Evolutionary conservation across 2,113 vertebrate species (phyloP), one percentile per base, ranked within the genome.

Genomic region (Gadus chalcogrammus): DNA sequence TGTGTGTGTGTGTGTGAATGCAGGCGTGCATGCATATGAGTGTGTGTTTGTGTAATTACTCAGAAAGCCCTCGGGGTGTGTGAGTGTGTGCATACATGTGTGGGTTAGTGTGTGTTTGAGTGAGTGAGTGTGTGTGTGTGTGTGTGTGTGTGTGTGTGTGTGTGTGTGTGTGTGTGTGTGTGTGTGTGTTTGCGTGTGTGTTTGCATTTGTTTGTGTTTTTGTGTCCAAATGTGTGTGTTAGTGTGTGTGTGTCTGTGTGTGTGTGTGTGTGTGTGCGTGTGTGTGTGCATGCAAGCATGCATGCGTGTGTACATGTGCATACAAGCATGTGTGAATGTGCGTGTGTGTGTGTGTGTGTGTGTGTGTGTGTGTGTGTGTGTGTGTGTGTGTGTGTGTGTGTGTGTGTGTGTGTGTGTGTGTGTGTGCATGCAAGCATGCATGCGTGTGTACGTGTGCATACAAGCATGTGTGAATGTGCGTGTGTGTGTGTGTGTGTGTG

Each of bases 31-130:
- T 31, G 56, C 11, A 31, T 52, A 18, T 24, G 31, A 62, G 24
- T 24, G 31, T 64, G 63, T 27, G 61, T 48, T 48, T 76, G 38
- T 72, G 80, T 70, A 38, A 78, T 82, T 61, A 69, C 58, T 72
- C 27, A 72, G 66, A 72, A 13, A 48, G 42, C 42, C 42, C 42
- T 48, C 42, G 12, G 8, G 42, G 42, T 48, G 8, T 48, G 42
- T 48, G 42, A 2, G 42, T 48, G 42, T 48, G 42, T 13, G 42
- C 2, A 9, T 48, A 9, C 9, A 13, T 48, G 42, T 9, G 8
- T 48, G 42, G 8, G 42, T 48, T 7, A 11, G 42, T 48, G 55
- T 58, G 55, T 58, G 55, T 7, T 16, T 58, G 55, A 2, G 3
- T 58, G 16, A 4, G 55, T 58, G 55, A n/a, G 55, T 58, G 55